Conservation (phyloP, 1,140 invertebrate genomes). For the Drosophila ogumai region DNA sequence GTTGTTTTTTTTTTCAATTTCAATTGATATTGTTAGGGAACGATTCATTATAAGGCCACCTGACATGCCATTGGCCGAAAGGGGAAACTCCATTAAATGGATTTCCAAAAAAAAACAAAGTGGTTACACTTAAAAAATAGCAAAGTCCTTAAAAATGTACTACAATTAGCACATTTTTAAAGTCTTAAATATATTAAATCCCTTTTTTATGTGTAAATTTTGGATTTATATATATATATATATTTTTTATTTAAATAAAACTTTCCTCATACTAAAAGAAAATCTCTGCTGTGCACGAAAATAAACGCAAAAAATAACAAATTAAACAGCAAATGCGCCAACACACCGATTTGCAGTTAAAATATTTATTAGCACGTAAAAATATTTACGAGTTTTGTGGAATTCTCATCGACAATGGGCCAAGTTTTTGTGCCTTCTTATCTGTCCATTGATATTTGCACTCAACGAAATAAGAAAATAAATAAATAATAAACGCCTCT, state of each 20-base stretch:
- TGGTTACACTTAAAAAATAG: not conserved
- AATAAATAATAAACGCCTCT: slow-evolving; percentile 1
- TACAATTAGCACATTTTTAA: no score
- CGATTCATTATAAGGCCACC: slow-evolving; percentile 45
- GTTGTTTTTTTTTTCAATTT: slow-evolving; percentile 11
- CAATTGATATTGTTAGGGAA: slow-evolving; percentile 27
- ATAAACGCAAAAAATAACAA: slow-evolving; percentile 16
- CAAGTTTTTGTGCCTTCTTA: not conserved
- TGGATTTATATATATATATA: no score
- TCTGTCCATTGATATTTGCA: slow-evolving; percentile 9
- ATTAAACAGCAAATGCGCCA: slow-evolving; percentile 19
- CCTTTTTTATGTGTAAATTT: no score
- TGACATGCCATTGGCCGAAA: slow-evolving; percentile 23
- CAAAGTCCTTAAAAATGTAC: no score
- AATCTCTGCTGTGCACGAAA: slow-evolving; percentile 1
- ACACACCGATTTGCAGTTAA: slow-evolving; percentile 55
- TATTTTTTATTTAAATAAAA: no score
- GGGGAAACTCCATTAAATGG: slow-evolving; percentile 28
- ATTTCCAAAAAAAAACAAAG: slow-evolving; percentile 1
- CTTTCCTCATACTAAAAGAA: not conserved
- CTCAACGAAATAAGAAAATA: not conserved
- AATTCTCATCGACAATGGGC: slow-evolving; percentile 1
- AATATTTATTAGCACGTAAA: slow-evolving; percentile 68
- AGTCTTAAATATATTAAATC: no score
- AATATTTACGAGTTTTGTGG: slow-evolving; percentile 46